Conservation (phyloP, 2,888 invertebrate genomes). For the Syrphus vitripennis region DNA sequence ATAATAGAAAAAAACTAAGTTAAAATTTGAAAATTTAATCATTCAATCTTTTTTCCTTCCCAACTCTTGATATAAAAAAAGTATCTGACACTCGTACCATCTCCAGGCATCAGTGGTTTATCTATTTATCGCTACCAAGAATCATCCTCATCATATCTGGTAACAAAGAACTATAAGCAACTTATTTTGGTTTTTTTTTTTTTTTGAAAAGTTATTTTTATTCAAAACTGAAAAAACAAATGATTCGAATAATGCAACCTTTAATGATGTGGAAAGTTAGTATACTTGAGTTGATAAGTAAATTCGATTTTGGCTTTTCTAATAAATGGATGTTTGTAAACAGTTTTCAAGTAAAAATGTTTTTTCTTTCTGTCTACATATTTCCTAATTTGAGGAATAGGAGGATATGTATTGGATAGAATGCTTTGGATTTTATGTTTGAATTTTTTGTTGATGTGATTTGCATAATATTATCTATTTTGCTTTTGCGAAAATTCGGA, state of each 20-base stretch:
- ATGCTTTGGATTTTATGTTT: background rate
- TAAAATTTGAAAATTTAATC: too few species aligned
- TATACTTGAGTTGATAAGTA: conserved; percentile 39
- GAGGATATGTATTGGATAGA: background rate
- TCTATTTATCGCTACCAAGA: too few species aligned
- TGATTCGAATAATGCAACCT: conserved; percentile 26
- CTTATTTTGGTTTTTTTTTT: background rate
- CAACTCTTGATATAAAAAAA: too few species aligned
- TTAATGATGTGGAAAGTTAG: conserved; percentile 48
- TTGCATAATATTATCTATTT: background rate
- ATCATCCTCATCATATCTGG: too few species aligned
- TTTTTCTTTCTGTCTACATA: background rate
- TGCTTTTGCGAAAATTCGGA: background rate
- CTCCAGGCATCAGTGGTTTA: too few species aligned
- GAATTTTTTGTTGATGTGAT: background rate
- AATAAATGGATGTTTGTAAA: background rate
- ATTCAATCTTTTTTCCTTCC: too few species aligned
- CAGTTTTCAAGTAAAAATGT: background rate
- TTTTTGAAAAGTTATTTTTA: background rate
- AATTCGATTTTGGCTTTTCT: background rate
- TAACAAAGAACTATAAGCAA: too few species aligned
- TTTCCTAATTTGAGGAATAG: background rate
- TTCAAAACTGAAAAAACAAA: conserved; percentile 11
- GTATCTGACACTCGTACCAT: too few species aligned
- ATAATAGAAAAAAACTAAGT: too few species aligned